A percentile compares a stretch with the other conserved stretches of the same genome.
phyloP scores from a whole-genome alignment of 2,888 invertebrate genomes.

The Xanthorhoe designata region DNA sequence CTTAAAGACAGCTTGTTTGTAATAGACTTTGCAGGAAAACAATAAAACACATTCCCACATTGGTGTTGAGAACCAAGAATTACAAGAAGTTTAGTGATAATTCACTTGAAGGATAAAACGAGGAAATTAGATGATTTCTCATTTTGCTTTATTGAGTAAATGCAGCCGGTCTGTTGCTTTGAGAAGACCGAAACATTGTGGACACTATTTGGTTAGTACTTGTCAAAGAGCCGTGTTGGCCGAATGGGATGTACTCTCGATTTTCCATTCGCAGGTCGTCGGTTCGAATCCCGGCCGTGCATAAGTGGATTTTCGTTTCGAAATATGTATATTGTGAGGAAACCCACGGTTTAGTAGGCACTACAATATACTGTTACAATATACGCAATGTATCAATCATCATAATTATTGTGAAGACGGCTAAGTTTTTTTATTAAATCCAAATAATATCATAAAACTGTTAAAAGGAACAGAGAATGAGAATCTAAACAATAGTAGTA shows the following conservation, averaged over 20 bases:
- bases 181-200: constrained; percentile 2
- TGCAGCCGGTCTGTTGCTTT: constrained; percentile 26
- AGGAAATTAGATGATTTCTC: constrained; percentile 36
- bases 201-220: background rate
- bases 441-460: background rate
- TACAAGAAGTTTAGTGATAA: constrained; percentile 40
- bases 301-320: too few species aligned
- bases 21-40: constrained; percentile 72
- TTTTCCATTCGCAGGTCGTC: too few species aligned
- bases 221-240: too few species aligned
- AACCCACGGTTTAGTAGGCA: too few species aligned
- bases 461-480: background rate
- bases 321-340: too few species aligned
- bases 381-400: too few species aligned
- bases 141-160: constrained; percentile 35
- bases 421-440: too few species aligned
- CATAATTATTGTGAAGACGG: too few species aligned
- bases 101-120: constrained; percentile 31
- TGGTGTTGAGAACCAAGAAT: constrained; percentile 53
- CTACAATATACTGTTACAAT: too few species aligned
- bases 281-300: too few species aligned
- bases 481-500: background rate
- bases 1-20: constrained; percentile 56
- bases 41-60: constrained; percentile 68
- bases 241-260: too few species aligned